Base-by-base conservation (phyloP, 2,888 invertebrate species). In the Charanyca ferruginea region DNA sequence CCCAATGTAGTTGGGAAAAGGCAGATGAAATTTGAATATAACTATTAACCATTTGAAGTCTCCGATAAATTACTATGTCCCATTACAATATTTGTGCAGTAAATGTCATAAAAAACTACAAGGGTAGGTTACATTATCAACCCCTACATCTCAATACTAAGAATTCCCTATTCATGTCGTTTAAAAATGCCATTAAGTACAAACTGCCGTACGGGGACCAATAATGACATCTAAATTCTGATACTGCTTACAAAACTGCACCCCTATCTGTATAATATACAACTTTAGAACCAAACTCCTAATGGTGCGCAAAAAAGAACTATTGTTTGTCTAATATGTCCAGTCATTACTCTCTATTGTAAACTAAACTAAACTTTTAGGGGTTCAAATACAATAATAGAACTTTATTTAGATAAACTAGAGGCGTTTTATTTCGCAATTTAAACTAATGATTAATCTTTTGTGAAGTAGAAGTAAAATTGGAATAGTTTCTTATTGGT, bases 341-440 rank as follows among this genome's bases (percentile, higher is more conserved):
- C 78, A 89, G 84, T 87, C 87, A 87, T 86, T 86, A 83, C 80
- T 68, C 74, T 71, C 80, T 68, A 82, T 85, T 85, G 83, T 87
- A 63, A 74, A 66, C 52, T 79, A 83, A 84, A 79, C 70, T 53
- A 79, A 85, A 86, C 73, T 80, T 87, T 84, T 77, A 67, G 80
- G 79, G 81, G 76, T 76, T 51, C 54, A 54, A 66, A 79, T 73
- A 77, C 76, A 82, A 83, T 76, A 80, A 77, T 77, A 71, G 53
- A 80, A 75, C 70, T 81, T 83, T 68, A 82, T 79, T 75, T 74
- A n/a, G 58, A 55, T 66, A 69, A 79, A 64, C 54, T 44, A 7
- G 44, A 20, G 48, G 62, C 51, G 44, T 53, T 67, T 66, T 65
- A 69, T 67, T 73, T 65, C 23, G 22, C 44, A 73, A 66, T 55